Evolutionary conservation across 2,797 vertebrate genomes (phyloP), one percentile per base, ranked within the genome.

Genomic region (Threskiornis aethiopicus): DNA sequence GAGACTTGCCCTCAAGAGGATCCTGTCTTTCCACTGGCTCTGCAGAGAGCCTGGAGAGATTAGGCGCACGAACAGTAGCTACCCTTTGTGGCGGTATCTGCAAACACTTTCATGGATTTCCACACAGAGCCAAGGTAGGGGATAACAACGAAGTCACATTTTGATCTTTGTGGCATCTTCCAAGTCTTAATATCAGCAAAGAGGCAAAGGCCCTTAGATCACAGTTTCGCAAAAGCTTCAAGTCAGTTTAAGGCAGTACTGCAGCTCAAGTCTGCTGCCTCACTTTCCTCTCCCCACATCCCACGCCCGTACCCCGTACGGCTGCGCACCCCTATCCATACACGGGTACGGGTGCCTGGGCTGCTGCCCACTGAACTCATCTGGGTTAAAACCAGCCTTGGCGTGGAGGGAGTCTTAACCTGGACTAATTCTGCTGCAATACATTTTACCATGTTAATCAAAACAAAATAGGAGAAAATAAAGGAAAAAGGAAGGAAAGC

Each of bases 111-210:
- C 37, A 9, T 1, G 37, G 31, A 8, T 12, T 49, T 54, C 37
- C 57, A 54, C 31, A 10, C 11, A 13, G 35, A 67, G 16, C 59
- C 59, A 21, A 51, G 46, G n/a, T 0, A 35, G 13, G 15, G 41
- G 28, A 21, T 5, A 69, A 31, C 31, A 62, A 8, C 4, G 1
- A 52, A 51, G 41, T 18, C 72, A 16, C 59, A 6, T 46, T 42
- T 18, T 8, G 11, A 14, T 37, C 6, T 29, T 12, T 8, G 16
- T 24, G 61, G 26, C 19, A 16, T 71, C 51, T 73, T 29, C 46
- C 1, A 1, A 51, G 41, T 7, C 17, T 16, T 16, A 16, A 8
- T 3, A 19, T 2, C 59, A 64, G 47, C 0, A 2, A 61, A 52
- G 42, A 39, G 52, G 51, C 11, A 79, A 54, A 85, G 19, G 25